A percentile compares a stretch with the other conserved stretches of the same genome.
Conservation (phyloP, 2,888 invertebrate species). For the Pseudococcus longispinus region DNA sequence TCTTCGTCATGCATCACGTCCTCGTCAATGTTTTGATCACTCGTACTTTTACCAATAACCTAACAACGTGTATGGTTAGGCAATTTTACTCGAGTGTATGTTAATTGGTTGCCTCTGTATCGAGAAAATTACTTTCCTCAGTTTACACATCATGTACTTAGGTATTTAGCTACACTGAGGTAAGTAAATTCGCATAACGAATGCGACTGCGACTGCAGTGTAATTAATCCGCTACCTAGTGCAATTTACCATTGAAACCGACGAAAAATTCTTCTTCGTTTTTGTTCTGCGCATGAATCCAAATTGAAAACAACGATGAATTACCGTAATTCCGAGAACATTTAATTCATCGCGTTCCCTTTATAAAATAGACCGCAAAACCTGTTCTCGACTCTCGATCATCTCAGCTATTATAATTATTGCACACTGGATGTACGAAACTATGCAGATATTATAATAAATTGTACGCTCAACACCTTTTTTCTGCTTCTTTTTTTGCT, state of each 20-base stretch:
- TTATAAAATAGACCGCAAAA: slow-evolving; percentile 45
- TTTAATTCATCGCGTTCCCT: slow-evolving; percentile 36
- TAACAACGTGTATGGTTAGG: neutral
- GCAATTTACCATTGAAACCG: slow-evolving; percentile 11
- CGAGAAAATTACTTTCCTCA: neutral
- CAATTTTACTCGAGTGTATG: neutral
- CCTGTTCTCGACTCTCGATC: slow-evolving; percentile 42
- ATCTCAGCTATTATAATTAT: neutral
- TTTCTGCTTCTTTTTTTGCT: neutral
- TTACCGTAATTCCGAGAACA: slow-evolving; percentile 40
- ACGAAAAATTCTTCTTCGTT: neutral
- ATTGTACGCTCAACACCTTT: neutral
- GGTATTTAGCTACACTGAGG: neutral
- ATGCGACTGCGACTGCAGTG: neutral
- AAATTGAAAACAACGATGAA: slow-evolving; percentile 1
- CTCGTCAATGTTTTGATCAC: neutral
- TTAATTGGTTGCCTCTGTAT: neutral
- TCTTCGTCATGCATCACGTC: slow-evolving; percentile 5
- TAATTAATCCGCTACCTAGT: slow-evolving; percentile 29
- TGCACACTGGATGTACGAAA: neutral
- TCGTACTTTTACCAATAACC: neutral
- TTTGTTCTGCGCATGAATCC: neutral
- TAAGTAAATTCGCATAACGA: neutral
- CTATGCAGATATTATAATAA: neutral
- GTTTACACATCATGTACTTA: neutral